Evolutionary conservation across 53 echinoderm and acorn worm genomes (phyloP), one percentile per base, ranked within the genome.

Genomic region (Paelopatides confundens): DNA sequence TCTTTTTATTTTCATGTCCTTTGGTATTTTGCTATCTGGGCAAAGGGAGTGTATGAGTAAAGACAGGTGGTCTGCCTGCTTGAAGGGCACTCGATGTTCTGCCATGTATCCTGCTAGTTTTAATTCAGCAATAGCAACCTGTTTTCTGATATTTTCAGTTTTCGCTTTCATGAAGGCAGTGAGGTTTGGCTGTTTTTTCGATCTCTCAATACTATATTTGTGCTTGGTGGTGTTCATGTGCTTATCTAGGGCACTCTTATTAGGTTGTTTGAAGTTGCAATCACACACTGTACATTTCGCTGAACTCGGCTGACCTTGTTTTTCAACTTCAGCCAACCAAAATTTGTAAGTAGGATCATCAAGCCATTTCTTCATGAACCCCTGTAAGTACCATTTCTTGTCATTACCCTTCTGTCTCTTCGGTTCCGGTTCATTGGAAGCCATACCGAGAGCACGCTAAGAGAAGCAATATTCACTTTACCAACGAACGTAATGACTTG

Each of bases 21-120:
- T 48, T 28, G 81, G 28, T 50, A 52, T 52, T 5, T 48, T 0
- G 32, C 81, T 49, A 23, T 49, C 81, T 79, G 81, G 81, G 52
- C 48, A 79, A 47, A 79, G 2, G 1, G 66, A 65, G 2, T 18
- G 66, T 6, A 65, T 18, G 14, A 65, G 66, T 26, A 27, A 65
- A 21, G 29, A 65, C 66, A 65, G 28, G 2, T 65, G 66, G 13
- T 65, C 66, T 65, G 66, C 66, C 28, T 65, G 66, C 2, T 24
- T 65, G 66, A 65, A 65, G 2, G 66, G 66, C 3, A 79, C 29
- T n/a, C 29, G 31, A 52, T 79, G 81, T 32, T 79, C 81, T 24
- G 81, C 81, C 81, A 52, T 52, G n/a, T 79, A 49, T 3, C 50
- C 18, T 29, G 81, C 14, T 51, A 53, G 32, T 21, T 47, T 46